phyloP scores from a whole-genome alignment of 2,888 invertebrate species.

The Cheilosia vulpina region DNA sequence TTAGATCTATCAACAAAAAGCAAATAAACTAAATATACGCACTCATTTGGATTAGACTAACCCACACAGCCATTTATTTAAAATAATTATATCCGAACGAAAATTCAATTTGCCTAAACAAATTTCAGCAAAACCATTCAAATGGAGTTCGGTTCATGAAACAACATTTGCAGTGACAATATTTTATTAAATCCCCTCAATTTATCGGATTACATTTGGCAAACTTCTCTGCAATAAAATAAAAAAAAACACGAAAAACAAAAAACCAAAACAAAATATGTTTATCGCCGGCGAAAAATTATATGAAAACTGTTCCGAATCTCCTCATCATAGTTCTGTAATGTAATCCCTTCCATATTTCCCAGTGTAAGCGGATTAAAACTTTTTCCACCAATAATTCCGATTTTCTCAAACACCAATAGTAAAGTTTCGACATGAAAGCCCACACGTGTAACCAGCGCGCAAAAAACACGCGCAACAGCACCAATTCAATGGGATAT shows the following conservation, averaged over 20 bases:
- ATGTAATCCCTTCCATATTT: constrained; percentile 39
- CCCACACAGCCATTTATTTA: no score
- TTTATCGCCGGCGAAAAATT: background rate
- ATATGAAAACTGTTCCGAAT: constrained; percentile 3
- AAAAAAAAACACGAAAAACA: background rate
- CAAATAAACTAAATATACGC: no score
- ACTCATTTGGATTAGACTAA: no score
- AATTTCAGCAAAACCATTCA: background rate
- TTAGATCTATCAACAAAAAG: no score
- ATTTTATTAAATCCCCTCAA: constrained; percentile 17
- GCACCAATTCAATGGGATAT: background rate
- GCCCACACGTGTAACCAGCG: constrained; percentile 4
- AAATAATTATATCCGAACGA: no score
- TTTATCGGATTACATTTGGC: constrained; percentile 12
- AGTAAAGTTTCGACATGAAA: background rate
- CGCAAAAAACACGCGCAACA: background rate
- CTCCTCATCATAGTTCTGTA: constrained; percentile 21
- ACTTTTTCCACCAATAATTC: constrained; percentile 7
- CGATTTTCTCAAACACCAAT: constrained; percentile 1
- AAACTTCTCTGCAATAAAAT: background rate
- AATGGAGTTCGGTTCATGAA: background rate
- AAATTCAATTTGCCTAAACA: no score
- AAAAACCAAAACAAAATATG: constrained; percentile 1
- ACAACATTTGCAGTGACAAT: constrained; percentile 3
- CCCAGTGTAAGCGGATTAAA: constrained; percentile 28